Conservation (phyloP, 2,888 invertebrate genomes). For the Bhutanitis thaidina region DNA sequence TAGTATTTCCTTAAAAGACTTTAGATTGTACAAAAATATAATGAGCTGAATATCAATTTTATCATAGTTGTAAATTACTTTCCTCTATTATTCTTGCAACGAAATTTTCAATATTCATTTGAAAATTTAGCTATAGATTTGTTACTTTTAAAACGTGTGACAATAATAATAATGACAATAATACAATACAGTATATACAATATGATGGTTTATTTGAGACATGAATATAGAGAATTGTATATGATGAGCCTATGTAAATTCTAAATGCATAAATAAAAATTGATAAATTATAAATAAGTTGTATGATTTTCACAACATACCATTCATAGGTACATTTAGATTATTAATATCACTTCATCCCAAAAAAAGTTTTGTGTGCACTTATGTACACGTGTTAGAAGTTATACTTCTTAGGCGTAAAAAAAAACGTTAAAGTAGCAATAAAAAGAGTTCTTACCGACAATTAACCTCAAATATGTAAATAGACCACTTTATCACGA, state of each 20-base stretch:
- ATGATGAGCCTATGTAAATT: conserved; percentile 14
- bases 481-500: no score
- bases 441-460: no score
- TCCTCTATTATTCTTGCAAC: conserved; percentile 18
- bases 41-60: conserved; percentile 22
- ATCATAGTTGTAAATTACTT: conserved; percentile 9
- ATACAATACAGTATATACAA: not conserved
- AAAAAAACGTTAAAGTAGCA: no score
- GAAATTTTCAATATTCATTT: conserved; percentile 12
- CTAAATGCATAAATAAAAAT: conserved; percentile 18
- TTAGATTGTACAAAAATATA: conserved; percentile 64
- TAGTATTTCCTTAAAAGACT: conserved; percentile 71
- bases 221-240: not conserved
- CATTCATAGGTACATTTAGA: no score
- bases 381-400: no score
- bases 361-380: no score
- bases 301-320: no score
- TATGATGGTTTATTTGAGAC: not conserved
- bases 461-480: no score
- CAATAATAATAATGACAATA: conserved; percentile 19
- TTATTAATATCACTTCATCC: no score
- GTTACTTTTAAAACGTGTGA: conserved; percentile 5
- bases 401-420: no score
- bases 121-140: conserved; percentile 4
- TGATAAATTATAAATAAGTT: conserved; percentile 9